phyloP scores from a whole-genome alignment of 2,113 vertebrate genomes.

The Lophius piscatorius region DNA sequence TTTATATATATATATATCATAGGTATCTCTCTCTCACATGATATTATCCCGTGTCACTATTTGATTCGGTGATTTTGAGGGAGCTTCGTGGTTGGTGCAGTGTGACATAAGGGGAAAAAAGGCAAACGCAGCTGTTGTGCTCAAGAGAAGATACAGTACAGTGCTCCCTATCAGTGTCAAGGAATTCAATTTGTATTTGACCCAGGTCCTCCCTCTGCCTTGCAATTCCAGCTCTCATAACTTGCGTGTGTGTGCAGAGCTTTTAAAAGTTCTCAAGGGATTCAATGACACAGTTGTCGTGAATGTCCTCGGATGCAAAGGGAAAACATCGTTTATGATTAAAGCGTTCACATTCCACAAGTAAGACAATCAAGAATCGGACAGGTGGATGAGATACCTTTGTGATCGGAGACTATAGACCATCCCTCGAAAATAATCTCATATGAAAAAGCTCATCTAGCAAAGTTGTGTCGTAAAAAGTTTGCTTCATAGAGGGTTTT shows the following conservation, averaged over 20 bases:
- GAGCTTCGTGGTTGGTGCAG: too few relatives aligned
- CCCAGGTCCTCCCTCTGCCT: constrained; percentile 2
- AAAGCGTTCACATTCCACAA: too few relatives aligned
- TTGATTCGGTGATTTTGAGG: too few relatives aligned
- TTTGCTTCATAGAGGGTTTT: constrained; percentile 19
- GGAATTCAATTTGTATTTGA: constrained; percentile 27
- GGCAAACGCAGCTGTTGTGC: constrained; percentile 10
- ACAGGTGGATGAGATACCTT: constrained; percentile 31
- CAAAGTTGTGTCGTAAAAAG: constrained; percentile 23
- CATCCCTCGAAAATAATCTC: constrained; percentile 28
- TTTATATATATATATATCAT: too few relatives aligned
- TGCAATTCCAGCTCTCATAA: constrained; percentile 22
- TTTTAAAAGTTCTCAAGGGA: constrained; percentile 27
- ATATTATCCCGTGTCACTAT: too few relatives aligned
- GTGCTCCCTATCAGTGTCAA: constrained; percentile 12
- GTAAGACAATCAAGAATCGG: constrained; percentile 15
- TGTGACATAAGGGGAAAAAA: too few relatives aligned
- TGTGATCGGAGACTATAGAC: constrained; percentile 11
- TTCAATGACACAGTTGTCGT: constrained; percentile 34
- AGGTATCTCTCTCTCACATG: too few relatives aligned
- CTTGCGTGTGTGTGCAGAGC: constrained; percentile 11
- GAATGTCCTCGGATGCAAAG: background rate
- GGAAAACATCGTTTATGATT: too few relatives aligned
- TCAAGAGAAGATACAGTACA: constrained; percentile 7
- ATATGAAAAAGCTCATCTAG: constrained; percentile 31